A percentile compares a stretch with the other conserved stretches of the same genome.
Conservation (phyloP, 2,797 vertebrate genomes). For the Pantherophis vulpinus region DNA sequence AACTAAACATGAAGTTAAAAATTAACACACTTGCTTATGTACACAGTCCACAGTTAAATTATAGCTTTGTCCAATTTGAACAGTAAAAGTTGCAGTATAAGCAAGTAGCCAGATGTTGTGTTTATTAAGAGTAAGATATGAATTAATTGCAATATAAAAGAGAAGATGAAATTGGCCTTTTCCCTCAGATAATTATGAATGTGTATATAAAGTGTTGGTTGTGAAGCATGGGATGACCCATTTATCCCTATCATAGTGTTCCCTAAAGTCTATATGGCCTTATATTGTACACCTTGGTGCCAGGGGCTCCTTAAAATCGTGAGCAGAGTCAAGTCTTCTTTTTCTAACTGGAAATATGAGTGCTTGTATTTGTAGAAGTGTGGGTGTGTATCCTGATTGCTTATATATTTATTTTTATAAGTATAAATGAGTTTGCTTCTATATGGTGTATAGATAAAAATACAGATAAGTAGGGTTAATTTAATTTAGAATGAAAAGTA, state of each 20-base stretch:
- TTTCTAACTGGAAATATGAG: neutral
- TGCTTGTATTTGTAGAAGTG: neutral
- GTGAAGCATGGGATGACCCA: neutral
- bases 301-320: neutral
- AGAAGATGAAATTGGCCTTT: neutral
- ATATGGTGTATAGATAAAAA: neutral
- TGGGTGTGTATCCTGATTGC: neutral
- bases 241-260: neutral
- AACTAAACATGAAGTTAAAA: conserved; percentile 41
- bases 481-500: neutral
- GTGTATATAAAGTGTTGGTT: neutral
- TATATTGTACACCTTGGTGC: neutral
- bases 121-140: neutral
- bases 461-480: neutral
- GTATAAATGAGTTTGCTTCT: accelerated
- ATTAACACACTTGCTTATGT: conserved; percentile 24
- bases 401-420: neutral
- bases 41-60: neutral
- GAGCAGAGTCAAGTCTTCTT: neutral
- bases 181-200: neutral
- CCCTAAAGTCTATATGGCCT: neutral
- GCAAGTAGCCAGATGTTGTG: neutral
- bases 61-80: neutral
- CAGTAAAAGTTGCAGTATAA: neutral
- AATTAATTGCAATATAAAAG: accelerated